Base-by-base conservation (phyloP, 2,113 vertebrate species). In the Myiagra hebetior region DNA sequence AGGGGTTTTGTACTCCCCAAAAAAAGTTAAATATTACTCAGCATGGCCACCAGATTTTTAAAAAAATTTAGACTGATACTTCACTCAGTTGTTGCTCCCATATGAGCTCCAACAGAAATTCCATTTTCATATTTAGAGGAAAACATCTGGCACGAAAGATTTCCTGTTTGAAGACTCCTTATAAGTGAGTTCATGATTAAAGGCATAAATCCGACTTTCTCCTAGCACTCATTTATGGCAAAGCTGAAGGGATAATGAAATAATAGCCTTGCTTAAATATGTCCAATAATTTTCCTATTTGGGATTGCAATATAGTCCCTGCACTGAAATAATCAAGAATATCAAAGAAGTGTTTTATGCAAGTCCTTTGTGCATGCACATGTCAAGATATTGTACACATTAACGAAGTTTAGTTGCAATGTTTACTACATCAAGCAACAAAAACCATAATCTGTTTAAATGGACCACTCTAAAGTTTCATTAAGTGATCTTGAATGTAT, bases 331-430 rank as follows among this genome's bases (percentile, higher is more conserved):
- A 30, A 64, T 15, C 13, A 64, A 73, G 31, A 87, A 14, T 6
- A 73, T 35, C 23, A 57, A 15, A 50, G 28, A 68, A 37, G 60
- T 33, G 20, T 47, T 80, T 49, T 33, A 31, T 15, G 11, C 6
- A 56, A 82, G 18, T 56, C 28, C 31, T 65, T 49, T 63, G 37
- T 67, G 39, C 30, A 50, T 2, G 4, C 9, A 24, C 8, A 0
- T 12, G 9, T 30, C 60, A 78, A 81, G 31, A n/a, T 23, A 47
- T 1, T 24, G 23, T 9, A 57, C 2, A 4, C 0, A 1, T 41
- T 47, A 87, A 53, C 13, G 16, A 75, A 31, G 28, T 53, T 81
- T 26, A 56, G 10, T 60, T 85, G 16, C 33, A 70, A 63, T 15
- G 27, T 16, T 18, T 67, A 15, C 23, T 52, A 50, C 24, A 74